Base-by-base conservation (phyloP, 2,888 invertebrate species). In the Ennomos fuscantarius region DNA sequence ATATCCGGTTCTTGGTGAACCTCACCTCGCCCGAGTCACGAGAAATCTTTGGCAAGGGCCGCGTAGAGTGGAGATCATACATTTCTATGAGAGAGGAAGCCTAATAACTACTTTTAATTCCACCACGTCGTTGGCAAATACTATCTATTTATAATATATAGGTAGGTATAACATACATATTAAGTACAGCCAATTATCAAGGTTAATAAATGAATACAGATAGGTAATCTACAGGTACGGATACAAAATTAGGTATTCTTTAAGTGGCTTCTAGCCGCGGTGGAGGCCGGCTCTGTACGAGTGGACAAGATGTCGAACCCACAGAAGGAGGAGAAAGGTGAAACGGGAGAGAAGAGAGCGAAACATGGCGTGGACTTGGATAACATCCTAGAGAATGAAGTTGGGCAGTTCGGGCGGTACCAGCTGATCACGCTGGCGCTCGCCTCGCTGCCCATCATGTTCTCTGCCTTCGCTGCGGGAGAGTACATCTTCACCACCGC, bases 401-500 rank as follows among this genome's bases (percentile, higher is more conserved):
- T 90, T 55, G 92, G 91, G 0, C 87, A 88, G 75, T 87, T 91
- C 49, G 91, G 90, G 1, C 73, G 69, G 54, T 92, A 90, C 65
- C 91, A 92, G 74, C 72, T 90, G 11, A 48, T 84, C 10, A 86
- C 83, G 6, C 68, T 89, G 54, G 69, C 84, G 1, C 75, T 90
- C 33, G 87, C 89, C 0, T 78, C 89, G 0, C 59, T 91, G 9
- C 90, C 90, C 0, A 82, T 89, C 9, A 88, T 91, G 24, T 90
- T 91, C 73, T 86, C 88, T 0, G 91, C 89, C 1, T 89, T 89
- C 50, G 89, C 89, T 0, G 74, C 89, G 0, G 89, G 89, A 12
- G 91, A 91, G 68, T 91, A 89, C 49, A 87, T 91, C 58, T 91
- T 91, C 57, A 90, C 91, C 0, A 87, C 87, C 0, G 88, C 87